phyloP scores from a whole-genome alignment of 2,113 vertebrate species.

The Alligator sinensis region DNA sequence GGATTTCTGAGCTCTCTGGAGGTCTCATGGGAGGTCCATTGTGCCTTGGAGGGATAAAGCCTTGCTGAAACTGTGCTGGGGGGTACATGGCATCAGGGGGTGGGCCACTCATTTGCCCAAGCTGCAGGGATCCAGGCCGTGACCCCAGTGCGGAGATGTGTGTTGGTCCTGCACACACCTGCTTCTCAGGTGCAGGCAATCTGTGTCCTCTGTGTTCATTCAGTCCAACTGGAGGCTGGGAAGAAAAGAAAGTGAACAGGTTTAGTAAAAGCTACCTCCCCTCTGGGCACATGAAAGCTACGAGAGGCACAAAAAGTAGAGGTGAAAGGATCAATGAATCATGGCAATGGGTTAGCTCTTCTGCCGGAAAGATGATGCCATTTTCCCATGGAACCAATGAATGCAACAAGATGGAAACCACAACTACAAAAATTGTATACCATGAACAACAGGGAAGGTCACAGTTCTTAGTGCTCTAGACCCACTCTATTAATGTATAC shows the following conservation, averaged over 20 bases:
- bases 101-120: slow-evolving; percentile 78
- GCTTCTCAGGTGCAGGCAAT: slow-evolving; percentile 79
- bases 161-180: slow-evolving; percentile 81
- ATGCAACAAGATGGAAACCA: neutral
- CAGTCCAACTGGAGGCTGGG: slow-evolving; percentile 82
- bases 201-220: slow-evolving; percentile 82
- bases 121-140: slow-evolving; percentile 82
- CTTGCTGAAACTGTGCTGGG: slow-evolving; percentile 79
- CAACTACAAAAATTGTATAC: neutral
- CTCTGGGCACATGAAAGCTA: neutral
- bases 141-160: slow-evolving; percentile 84
- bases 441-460: neutral
- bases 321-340: neutral
- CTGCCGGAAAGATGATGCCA: neutral
- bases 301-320: neutral
- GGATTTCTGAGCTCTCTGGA: slow-evolving; percentile 69
- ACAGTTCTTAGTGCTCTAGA: neutral
- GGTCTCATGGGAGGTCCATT: slow-evolving; percentile 66
- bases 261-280: too few species aligned
- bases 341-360: neutral
- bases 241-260: neutral
- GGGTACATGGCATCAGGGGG: slow-evolving; percentile 86
- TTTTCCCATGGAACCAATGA: neutral
- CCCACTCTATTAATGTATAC: neutral
- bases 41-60: slow-evolving; percentile 80